Base-by-base conservation (phyloP, 2,888 invertebrate genomes). In the Oasisia sp. region DNA sequence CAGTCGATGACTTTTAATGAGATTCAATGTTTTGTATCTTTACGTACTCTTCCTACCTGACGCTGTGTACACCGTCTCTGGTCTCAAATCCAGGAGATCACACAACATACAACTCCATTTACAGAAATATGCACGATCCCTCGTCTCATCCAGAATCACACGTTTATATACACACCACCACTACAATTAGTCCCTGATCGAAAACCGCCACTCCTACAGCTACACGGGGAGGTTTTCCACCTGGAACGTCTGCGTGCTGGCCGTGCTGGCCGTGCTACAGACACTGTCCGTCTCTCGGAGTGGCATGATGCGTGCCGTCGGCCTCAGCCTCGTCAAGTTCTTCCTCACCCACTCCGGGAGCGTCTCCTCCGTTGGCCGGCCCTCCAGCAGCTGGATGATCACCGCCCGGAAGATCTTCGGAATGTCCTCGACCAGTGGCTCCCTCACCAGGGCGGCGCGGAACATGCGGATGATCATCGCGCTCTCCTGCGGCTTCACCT, bases 401-500 rank as follows among this genome's bases (percentile, higher is more conserved):
- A 95, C 95, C 2, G 95, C 94, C 89, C 95, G 94, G 93, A 96
- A 94, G 44, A 95, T 94, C 90, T 94, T 93, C 4, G 95, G 94
- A 89, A 96, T 93, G 89, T 96, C 95, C 32, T 92, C 92, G 12
- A 95, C 93, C 8, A 93, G 92, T 2, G 95, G 95, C 50, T 95
- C 95, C n/a, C 91, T 45, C 32, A 92, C 32, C 27, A 95, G 89
- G 11, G 94, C 93, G 92, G 95, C 95, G 32, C 96, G 94, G 93
- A 96, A 96, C 44, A 94, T 92, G 14, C 94, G 93, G 45, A 96
- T 95, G 74, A 96, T 94, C 92, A 93, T 94, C 14, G 95, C 94
- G 92, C 95, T 95, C 93, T 96, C 96, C n/a, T 92, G 92, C 19
- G 95, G 94, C 92, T 94, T 94, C 12, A 96, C 95, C 93, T 95